Evolutionary conservation across 2,113 vertebrate species (phyloP).

Genomic region (Ailurus styani): DNA sequence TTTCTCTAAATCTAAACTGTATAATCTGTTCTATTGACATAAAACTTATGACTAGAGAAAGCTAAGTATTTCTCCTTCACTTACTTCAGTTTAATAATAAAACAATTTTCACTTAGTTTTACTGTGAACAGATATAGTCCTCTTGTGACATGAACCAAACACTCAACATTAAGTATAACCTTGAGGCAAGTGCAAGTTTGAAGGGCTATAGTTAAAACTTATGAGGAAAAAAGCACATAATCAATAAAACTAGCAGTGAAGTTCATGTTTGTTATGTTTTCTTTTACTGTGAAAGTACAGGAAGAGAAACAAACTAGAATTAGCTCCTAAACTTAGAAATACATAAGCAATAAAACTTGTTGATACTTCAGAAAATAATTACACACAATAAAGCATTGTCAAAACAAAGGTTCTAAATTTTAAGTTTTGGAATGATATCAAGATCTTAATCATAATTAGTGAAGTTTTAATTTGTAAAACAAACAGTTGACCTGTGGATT

Average conservation of each 20-base stretch:
- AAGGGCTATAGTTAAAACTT: background rate
- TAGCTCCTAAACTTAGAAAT: conserved; percentile 20
- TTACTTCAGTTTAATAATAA: conserved; percentile 4
- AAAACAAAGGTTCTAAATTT: background rate
- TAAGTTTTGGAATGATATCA: background rate
- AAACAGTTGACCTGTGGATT: background rate
- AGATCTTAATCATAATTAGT: background rate
- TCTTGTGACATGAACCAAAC: background rate
- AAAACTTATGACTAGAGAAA: background rate
- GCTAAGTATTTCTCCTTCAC: conserved; percentile 20
- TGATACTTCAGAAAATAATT: conserved; percentile 7
- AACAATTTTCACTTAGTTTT: conserved; percentile 7
- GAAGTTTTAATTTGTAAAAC: background rate
- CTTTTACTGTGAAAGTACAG: background rate
- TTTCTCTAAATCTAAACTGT: conserved; percentile 16
- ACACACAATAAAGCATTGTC: background rate
- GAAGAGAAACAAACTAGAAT: conserved; percentile 24
- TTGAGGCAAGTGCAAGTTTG: conserved; percentile 19
- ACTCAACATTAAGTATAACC: background rate
- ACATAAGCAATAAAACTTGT: background rate
- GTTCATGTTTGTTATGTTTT: background rate
- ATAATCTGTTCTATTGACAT: background rate
- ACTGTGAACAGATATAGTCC: background rate
- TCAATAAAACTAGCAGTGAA: background rate
- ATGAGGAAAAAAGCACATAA: background rate